Evolutionary conservation across 2,797 vertebrate species (phyloP).

Genomic region (Peromyscus aztecus): DNA sequence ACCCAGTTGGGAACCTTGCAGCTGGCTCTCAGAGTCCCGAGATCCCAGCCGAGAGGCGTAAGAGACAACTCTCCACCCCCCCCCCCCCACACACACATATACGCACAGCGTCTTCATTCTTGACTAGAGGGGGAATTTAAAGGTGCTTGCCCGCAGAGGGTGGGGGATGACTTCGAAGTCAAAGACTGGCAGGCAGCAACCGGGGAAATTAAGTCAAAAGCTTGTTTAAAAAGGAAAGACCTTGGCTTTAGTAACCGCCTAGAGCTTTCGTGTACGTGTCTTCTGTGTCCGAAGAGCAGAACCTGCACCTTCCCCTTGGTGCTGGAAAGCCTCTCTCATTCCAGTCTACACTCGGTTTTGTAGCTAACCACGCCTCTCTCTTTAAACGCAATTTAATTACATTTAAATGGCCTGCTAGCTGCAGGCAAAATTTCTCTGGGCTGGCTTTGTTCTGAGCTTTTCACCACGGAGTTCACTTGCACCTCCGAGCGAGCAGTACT

Average conservation of each 20-base stretch:
- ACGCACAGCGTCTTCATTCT: neutral
- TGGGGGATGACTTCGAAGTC: neutral
- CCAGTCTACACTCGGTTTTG: conserved; percentile 41
- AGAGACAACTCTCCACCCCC: neutral
- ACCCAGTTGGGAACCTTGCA: neutral
- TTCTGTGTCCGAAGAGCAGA: neutral
- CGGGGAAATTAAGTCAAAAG: neutral
- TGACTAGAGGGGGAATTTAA: neutral
- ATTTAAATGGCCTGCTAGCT: conserved; percentile 95
- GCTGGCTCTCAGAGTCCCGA: neutral
- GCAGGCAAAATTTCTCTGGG: conserved; percentile 88
- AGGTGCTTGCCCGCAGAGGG: neutral
- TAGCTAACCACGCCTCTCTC: conserved; percentile 90
- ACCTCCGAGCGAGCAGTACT: neutral
- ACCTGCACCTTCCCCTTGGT: neutral
- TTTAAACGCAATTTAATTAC: conserved; percentile 95
- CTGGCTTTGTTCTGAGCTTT: conserved; percentile 85
- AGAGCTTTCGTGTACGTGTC: neutral
- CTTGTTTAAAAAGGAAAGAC: neutral
- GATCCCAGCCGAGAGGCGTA: neutral
- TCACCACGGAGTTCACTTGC: conserved; percentile 78
- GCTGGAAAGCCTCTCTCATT: neutral
- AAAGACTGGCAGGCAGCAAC: neutral
- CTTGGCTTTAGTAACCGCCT: neutral
- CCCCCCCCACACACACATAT: neutral